A percentile compares a stretch with the other conserved stretches of the same genome.
Evolutionary conservation across 1,140 invertebrate species (phyloP).

Genomic region (Stegodyphus dumicola): DNA sequence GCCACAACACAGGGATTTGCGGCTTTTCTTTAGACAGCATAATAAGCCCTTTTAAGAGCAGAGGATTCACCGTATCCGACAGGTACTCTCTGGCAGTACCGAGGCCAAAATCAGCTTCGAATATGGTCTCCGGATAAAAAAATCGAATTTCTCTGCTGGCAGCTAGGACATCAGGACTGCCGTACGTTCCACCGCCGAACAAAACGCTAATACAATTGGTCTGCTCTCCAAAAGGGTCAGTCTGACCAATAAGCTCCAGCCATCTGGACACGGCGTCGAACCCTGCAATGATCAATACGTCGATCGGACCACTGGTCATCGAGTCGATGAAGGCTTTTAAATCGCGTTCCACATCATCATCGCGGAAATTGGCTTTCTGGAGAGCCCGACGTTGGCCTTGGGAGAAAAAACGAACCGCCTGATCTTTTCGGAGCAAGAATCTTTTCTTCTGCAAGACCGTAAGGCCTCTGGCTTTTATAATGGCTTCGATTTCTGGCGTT

Average conservation of each 20-base stretch:
- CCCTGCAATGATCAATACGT: slow-evolving; percentile 54
- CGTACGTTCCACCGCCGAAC: slow-evolving; percentile 12
- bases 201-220: slow-evolving; percentile 36
- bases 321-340: slow-evolving; percentile 45
- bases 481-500: slow-evolving; percentile 4
- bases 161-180: slow-evolving; percentile 9
- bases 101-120: slow-evolving; percentile 5
- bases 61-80: slow-evolving; percentile 19
- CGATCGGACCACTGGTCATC: slow-evolving; percentile 40
- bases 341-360: slow-evolving; percentile 35
- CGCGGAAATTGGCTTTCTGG: slow-evolving; percentile 30
- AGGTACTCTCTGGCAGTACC: slow-evolving; percentile 34
- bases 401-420: slow-evolving; percentile 31
- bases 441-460: slow-evolving; percentile 23
- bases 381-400: neutral
- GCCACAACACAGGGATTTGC: slow-evolving; percentile 40
- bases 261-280: slow-evolving; percentile 52
- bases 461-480: slow-evolving; percentile 27
- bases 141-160: slow-evolving; percentile 51
- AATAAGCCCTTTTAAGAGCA: slow-evolving; percentile 44
- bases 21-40: slow-evolving; percentile 32
- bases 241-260: slow-evolving; percentile 57
- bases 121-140: slow-evolving; percentile 34
- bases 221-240: neutral
- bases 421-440: slow-evolving; percentile 25